Evolutionary conservation across 2,888 invertebrate genomes (phyloP).

Genomic region (Lymantria monacha): DNA sequence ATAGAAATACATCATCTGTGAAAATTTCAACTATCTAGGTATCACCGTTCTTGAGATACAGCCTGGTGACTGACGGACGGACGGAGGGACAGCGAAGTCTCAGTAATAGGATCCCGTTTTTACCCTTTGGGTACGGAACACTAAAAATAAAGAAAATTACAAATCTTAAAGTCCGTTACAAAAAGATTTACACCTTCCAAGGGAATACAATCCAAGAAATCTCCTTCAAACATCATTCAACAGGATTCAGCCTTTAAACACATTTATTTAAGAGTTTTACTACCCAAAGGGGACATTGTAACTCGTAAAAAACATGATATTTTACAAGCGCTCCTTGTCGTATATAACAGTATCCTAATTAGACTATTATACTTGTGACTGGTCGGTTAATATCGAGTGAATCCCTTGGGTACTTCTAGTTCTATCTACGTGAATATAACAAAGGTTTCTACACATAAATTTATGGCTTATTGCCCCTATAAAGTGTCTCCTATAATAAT

Average conservation of each 20-base stretch:
- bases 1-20: too few species aligned
- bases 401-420: constrained; percentile 8
- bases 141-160: too few species aligned
- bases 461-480: constrained; percentile 32
- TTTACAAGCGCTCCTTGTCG: constrained; percentile 11
- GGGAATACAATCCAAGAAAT: not conserved
- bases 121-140: too few species aligned
- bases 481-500: constrained; percentile 27
- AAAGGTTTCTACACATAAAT: constrained; percentile 26
- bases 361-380: constrained; percentile 19
- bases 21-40: too few species aligned
- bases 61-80: too few species aligned
- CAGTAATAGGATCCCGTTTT: too few species aligned
- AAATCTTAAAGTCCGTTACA: not conserved
- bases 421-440: constrained; percentile 23
- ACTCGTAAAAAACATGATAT: constrained; percentile 16
- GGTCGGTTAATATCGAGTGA: constrained; percentile 8
- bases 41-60: too few species aligned
- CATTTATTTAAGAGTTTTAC: constrained; percentile 8
- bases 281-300: not conserved
- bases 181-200: not conserved
- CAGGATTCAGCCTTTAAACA: constrained; percentile 1
- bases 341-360: constrained; percentile 28
- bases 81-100: too few species aligned
- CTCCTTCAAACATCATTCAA: constrained; percentile 1